Base-by-base conservation (phyloP, 2,113 vertebrate species). In the Psittacula cyanocephala region DNA sequence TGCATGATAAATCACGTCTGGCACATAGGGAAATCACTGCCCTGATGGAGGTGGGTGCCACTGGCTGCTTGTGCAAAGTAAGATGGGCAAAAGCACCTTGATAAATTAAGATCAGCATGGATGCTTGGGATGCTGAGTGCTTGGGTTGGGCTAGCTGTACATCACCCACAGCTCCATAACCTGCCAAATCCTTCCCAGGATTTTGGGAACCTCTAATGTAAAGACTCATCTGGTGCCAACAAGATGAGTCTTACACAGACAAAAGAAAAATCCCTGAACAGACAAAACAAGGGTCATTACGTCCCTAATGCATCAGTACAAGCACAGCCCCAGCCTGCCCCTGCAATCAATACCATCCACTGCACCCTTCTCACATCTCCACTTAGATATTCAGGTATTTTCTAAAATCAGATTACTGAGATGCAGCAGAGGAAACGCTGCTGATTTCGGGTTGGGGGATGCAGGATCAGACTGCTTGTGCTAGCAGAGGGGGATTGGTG, bases 401-500 rank as follows among this genome's bases (percentile, higher is more conserved):
- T 55, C 64, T 57, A 31, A 67, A 95, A 59, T 31, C 74, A 76
- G 49, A 62, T 52, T 24, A 31, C 39, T 52, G 52, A 67, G 43
- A 25, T 31, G 35, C 27, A 31, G 20, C 2, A 0, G 57, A 71
- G 57, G 77, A 53, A 78, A 50, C 0, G 0, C 37, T 41, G 57
- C 20, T 62, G 13, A 17, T 76, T 29, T 76, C 4, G 23, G 71
- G 72, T 11, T 46, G 65, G 50, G 41, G 7, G 31, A 18, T 12
- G 52, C 14, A 50, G 55, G 29, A 15, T 18, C 84, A 75, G 62
- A 57, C 7, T 3, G 0, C 14, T 53, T 0, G 0, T 16, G 39
- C 15, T 5, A 59, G 50, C 7, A 1, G 29, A 68, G 35, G 6
- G 3, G 17, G 14, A 7, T 0, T 78, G 60, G 60, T 0, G 2